A percentile compares a stretch with the other conserved stretches of the same genome.
Evolutionary conservation across 2,113 vertebrate genomes (phyloP).

Genomic region (Percina caprodes): DNA sequence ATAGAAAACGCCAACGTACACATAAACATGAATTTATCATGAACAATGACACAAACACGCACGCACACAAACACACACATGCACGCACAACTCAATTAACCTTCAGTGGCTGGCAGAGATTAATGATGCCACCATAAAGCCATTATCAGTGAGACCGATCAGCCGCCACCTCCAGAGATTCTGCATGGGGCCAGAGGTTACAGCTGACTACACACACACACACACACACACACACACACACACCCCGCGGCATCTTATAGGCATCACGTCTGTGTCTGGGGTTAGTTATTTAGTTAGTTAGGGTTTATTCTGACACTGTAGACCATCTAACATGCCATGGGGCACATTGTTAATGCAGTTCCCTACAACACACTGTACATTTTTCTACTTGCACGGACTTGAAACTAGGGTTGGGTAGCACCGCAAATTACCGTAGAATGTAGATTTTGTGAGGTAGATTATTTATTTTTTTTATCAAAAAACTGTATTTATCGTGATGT

Average conservation of each 20-base stretch:
- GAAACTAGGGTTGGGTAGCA: too few relatives aligned
- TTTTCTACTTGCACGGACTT: too few relatives aligned
- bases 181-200: constrained; percentile 34
- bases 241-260: too few relatives aligned
- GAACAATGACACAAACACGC: background rate
- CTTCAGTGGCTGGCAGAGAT: constrained; percentile 66
- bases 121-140: constrained; percentile 57
- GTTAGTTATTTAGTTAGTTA: too few relatives aligned
- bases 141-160: constrained; percentile 52
- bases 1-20: constrained; percentile 6
- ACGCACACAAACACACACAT: background rate
- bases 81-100: constrained; percentile 52
- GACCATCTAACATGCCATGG: too few relatives aligned
- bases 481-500: too few relatives aligned
- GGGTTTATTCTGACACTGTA: too few relatives aligned
- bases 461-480: too few relatives aligned
- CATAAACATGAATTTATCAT: background rate
- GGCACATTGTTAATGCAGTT: too few relatives aligned
- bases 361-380: too few relatives aligned
- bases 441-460: too few relatives aligned
- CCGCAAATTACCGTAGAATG: too few relatives aligned
- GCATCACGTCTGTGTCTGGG: background rate
- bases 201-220: constrained; percentile 14
- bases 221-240: background rate
- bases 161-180: constrained; percentile 17